A percentile compares a stretch with the other conserved stretches of the same genome.
Conservation (phyloP, 2,888 invertebrate species). For the Melanostoma mellinum region DNA sequence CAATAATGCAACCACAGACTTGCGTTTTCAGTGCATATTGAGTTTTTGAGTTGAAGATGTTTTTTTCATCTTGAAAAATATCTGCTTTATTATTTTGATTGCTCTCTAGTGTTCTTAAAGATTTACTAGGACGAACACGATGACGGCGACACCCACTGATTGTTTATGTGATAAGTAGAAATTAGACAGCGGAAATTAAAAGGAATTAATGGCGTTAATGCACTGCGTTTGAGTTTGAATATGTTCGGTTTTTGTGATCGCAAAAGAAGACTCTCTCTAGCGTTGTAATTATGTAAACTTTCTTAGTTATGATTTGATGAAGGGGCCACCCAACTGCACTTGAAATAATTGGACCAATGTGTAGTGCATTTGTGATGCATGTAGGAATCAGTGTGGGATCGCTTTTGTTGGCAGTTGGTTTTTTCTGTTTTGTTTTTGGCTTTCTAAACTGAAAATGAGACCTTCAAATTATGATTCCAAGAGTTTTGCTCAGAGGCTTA, state of each 20-base stretch:
- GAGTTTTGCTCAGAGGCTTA: no score
- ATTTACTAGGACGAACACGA: constrained; percentile 42
- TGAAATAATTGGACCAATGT: constrained; percentile 46
- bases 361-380: constrained; percentile 4
- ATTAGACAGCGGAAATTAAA: constrained; percentile 69
- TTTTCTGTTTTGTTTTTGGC: neutral
- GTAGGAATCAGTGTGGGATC: neutral
- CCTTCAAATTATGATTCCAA: no score
- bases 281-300: constrained; percentile 36
- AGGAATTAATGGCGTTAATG: constrained; percentile 70
- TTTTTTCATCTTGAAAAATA: neutral
- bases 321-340: constrained; percentile 46
- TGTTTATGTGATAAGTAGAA: constrained; percentile 62
- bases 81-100: constrained; percentile 34
- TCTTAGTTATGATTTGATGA: constrained; percentile 21
- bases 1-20: constrained; percentile 40
- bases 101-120: constrained; percentile 68
- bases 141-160: constrained; percentile 60
- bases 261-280: constrained; percentile 27
- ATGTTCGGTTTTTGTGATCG: constrained; percentile 6
- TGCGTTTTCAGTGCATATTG: neutral
- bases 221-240: constrained; percentile 26
- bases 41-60: neutral
- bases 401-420: neutral
- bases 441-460: no score